Evolutionary conservation across 2,797 vertebrate species (phyloP).

Genomic region (Fistularia commersonii): DNA sequence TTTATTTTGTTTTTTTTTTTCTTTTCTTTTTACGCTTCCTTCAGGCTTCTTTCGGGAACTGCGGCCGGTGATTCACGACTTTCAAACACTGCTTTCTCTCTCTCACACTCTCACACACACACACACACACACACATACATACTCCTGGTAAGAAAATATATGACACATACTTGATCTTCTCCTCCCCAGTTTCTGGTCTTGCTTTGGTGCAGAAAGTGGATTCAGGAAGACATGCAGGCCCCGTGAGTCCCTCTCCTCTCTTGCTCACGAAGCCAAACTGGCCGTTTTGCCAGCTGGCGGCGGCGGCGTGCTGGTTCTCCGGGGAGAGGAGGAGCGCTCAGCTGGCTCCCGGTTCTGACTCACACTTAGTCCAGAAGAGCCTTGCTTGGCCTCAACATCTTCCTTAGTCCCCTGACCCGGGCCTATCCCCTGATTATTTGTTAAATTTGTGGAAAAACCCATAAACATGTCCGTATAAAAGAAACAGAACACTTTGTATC

Average conservation of each 20-base stretch:
- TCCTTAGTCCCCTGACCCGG: conserved; percentile 21
- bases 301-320: conserved; percentile 42
- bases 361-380: conserved; percentile 31
- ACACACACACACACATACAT: background rate
- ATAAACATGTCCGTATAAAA: conserved; percentile 67
- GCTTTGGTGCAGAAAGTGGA: conserved; percentile 37
- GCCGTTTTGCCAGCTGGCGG: conserved; percentile 74
- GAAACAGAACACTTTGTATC: no score
- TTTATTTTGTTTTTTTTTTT: conserved; percentile 1
- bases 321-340: conserved; percentile 54
- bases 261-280: conserved; percentile 54
- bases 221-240: conserved; percentile 38
- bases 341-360: conserved; percentile 49
- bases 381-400: conserved; percentile 13
- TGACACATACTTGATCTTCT: conserved; percentile 39
- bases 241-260: conserved; percentile 43
- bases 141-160: conserved; percentile 29
- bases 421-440: conserved; percentile 59
- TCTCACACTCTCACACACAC: background rate
- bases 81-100: conserved; percentile 7
- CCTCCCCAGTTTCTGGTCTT: conserved; percentile 38
- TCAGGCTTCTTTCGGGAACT: conserved; percentile 35
- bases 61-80: conserved; percentile 35
- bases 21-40: background rate
- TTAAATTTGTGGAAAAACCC: conserved; percentile 74